Evolutionary conservation across 2,113 vertebrate species (phyloP).

Genomic region (Rhinolophus ferrumequinum): DNA sequence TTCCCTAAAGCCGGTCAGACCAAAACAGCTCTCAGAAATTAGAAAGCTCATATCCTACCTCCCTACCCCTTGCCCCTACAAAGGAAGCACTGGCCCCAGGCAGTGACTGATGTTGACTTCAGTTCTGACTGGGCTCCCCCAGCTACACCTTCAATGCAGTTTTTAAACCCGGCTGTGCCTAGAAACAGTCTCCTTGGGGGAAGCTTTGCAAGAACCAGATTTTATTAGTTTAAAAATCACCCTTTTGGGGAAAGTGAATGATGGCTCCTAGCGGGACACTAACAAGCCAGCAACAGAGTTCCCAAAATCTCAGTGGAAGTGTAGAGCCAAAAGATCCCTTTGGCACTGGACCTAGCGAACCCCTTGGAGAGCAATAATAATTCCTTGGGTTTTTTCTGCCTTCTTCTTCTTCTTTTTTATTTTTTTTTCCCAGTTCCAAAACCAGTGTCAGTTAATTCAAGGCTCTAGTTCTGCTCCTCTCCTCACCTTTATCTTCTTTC

Average conservation of each 20-base stretch:
- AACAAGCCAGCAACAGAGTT: neutral
- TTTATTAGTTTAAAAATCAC: constrained; percentile 57
- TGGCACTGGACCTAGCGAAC: neutral
- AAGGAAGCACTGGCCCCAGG: neutral
- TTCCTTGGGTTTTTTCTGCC: neutral
- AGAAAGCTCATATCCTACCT: neutral
- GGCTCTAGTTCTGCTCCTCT: neutral
- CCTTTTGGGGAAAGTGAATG: constrained; percentile 43
- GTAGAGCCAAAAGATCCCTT: neutral
- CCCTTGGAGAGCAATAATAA: neutral
- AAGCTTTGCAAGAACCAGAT: neutral
- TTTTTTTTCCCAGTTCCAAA: neutral
- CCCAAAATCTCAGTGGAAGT: constrained; percentile 8
- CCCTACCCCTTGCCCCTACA: neutral
- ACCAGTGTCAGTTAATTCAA: neutral
- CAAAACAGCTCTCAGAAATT: neutral
- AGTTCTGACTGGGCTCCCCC: neutral
- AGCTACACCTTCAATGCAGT: neutral
- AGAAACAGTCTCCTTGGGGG: neutral
- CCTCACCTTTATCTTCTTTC: neutral
- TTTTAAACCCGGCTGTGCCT: neutral
- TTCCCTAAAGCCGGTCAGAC: neutral
- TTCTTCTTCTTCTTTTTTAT: neutral
- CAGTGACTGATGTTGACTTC: neutral
- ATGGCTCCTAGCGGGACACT: neutral